A percentile compares a stretch with the other conserved stretches of the same genome.
Evolutionary conservation across 1,140 invertebrate genomes (phyloP).

Genomic region (Armadillidium nasatum): DNA sequence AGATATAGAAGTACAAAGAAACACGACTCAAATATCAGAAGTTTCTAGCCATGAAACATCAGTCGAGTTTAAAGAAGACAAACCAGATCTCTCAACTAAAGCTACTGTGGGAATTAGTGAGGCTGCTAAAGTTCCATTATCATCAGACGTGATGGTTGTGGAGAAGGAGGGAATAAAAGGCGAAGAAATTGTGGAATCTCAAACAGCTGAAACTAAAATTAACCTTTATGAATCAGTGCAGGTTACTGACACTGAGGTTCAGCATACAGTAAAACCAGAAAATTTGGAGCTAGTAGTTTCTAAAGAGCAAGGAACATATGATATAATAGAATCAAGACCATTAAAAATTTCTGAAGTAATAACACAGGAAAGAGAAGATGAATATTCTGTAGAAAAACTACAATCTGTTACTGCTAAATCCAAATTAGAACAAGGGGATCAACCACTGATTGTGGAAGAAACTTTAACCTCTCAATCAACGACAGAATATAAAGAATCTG

Average conservation of each 20-base stretch:
- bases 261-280: neutral
- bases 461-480: slow-evolving; percentile 27
- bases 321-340: neutral
- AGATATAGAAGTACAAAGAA: neutral
- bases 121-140: neutral
- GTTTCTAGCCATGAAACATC: neutral
- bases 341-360: neutral
- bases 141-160: neutral
- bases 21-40: neutral
- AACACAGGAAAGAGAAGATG: neutral
- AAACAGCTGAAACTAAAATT: neutral
- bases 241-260: neutral
- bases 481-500: slow-evolving; percentile 24
- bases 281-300: neutral
- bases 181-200: neutral
- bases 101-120: neutral
- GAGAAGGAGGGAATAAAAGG: neutral
- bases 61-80: neutral
- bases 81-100: neutral
- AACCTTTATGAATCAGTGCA: slow-evolving; percentile 46
- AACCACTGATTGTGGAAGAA: slow-evolving; percentile 28
- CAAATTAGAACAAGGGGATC: neutral
- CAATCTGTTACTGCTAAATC: neutral
- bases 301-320: neutral
- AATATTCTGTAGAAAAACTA: neutral